Evolutionary conservation across 2,113 vertebrate species (phyloP), one percentile per base, ranked within the genome.

Genomic region (Alethe diademata): DNA sequence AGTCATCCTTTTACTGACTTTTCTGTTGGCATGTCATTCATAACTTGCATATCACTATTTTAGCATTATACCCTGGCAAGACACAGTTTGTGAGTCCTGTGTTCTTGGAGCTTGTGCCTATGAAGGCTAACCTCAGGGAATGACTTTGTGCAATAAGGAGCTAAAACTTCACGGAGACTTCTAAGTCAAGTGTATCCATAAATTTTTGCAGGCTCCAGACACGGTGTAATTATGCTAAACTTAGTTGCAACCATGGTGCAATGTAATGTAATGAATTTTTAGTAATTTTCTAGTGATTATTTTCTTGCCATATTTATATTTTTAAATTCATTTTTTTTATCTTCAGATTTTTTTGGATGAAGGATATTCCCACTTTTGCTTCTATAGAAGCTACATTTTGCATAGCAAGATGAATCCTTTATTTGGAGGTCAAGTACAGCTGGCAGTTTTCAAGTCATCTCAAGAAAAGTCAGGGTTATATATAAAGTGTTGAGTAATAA

Each of bases 371-470:
- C 16, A 51, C 69, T 96, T 92, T 67, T 90, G 86, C 42, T 95
- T 95, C 61, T 42, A 16, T 69, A 78, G 87, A 69, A 87, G 78
- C 31, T 91, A 40, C 33, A 51, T 76, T 85, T 90, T 96, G 29
- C 87, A 91, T 60, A 88, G 92, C 3, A 83, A 95, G 79, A 94
- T 79, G 58, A 95, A 86, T 83, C 70, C 82, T 81, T 78, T 88
- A 72, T 91, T 85, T 86, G 96, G 92, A 96, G 95, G 96, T 71
- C 64, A 94, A 81, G 91, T 96, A 75, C 71, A 95, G 75, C 92
- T 97, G 88, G 96, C 95, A 93, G 74, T 96, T 97, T 96, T 93
- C 57, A 73, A 70, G 67, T 62, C 54, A 83, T 62, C 45, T 88
- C 35, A 54, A 66, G 67, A 74, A 51, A 90, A 94, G 53, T 84